These are phyloP conservation scores for Heterochromis multidens DNA, from an alignment of 2,113 vertebrate genomes.

Conservation along the genomic window DNA sequence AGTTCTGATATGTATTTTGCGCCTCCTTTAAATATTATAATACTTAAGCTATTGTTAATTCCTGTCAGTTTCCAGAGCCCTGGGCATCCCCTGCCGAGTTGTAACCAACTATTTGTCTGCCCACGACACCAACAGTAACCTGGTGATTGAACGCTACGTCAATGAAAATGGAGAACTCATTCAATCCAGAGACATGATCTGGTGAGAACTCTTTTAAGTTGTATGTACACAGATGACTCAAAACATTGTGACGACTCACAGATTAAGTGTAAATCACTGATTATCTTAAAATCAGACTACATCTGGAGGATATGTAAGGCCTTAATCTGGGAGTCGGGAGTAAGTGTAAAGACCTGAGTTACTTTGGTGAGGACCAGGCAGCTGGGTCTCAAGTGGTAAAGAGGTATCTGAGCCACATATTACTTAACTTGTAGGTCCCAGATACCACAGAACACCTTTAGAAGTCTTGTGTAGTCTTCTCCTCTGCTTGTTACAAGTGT, in stretches of 20 bases:
- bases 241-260: neutral
- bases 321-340: neutral
- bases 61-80: slow-evolving; percentile 83
- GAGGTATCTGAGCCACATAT: neutral
- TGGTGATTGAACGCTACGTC: slow-evolving; percentile 83
- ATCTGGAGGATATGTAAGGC: neutral
- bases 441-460: neutral
- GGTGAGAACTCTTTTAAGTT: slow-evolving; percentile 70
- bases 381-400: neutral
- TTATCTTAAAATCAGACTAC: neutral
- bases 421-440: neutral
- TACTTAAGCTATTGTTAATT: neutral
- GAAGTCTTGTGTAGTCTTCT: neutral
- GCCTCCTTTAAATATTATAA: neutral
- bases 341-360: neutral
- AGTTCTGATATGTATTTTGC: neutral
- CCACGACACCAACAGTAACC: slow-evolving; percentile 88
- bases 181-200: slow-evolving; percentile 83
- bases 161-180: slow-evolving; percentile 69
- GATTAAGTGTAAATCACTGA: neutral
- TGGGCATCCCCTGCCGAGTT: slow-evolving; percentile 86
- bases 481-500: neutral
- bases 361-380: neutral
- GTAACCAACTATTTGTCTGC: slow-evolving; percentile 90
- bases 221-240: neutral